These are phyloP conservation scores for Drosophila aff. DNA, from an alignment of 1,140 invertebrate genomes.

Conservation along the genomic window DNA sequence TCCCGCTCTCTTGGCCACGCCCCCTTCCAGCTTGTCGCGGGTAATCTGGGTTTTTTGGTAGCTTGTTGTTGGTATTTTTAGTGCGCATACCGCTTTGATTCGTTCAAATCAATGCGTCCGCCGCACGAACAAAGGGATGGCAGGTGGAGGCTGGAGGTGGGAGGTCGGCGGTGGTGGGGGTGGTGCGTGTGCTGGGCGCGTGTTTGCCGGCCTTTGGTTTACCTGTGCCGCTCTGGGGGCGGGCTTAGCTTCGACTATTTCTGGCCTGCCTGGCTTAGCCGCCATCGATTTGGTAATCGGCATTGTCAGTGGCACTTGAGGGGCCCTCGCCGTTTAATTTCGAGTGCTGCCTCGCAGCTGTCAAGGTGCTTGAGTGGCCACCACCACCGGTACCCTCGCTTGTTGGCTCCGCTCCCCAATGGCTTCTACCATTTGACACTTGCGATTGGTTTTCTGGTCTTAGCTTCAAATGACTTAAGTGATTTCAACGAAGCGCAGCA, in stretches of 20 bases:
- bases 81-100: constrained; percentile 82
- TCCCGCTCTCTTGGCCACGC: constrained; percentile 55
- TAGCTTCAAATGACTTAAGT: constrained; percentile 34
- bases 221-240: constrained; percentile 41
- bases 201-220: constrained; percentile 74
- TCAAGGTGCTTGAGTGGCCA: constrained; percentile 20
- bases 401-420: constrained; percentile 24
- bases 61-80: constrained; percentile 81
- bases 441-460: constrained; percentile 44
- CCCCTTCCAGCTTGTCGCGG: constrained; percentile 69
- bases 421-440: constrained; percentile 25
- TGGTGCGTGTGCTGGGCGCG: constrained; percentile 48
- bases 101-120: constrained; percentile 80
- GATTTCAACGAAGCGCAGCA: constrained; percentile 7
- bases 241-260: constrained; percentile 23
- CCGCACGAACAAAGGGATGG: constrained; percentile 46
- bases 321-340: constrained; percentile 72
- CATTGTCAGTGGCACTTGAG: constrained; percentile 58
- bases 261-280: background rate
- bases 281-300: constrained; percentile 62
- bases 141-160: background rate
- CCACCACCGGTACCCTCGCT: constrained; percentile 8
- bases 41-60: constrained; percentile 72
- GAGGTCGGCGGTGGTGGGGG: constrained; percentile 4
- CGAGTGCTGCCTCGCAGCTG: constrained; percentile 56